Evolutionary conservation across 2,113 vertebrate species (phyloP).

Genomic region (Propithecus coquereli): DNA sequence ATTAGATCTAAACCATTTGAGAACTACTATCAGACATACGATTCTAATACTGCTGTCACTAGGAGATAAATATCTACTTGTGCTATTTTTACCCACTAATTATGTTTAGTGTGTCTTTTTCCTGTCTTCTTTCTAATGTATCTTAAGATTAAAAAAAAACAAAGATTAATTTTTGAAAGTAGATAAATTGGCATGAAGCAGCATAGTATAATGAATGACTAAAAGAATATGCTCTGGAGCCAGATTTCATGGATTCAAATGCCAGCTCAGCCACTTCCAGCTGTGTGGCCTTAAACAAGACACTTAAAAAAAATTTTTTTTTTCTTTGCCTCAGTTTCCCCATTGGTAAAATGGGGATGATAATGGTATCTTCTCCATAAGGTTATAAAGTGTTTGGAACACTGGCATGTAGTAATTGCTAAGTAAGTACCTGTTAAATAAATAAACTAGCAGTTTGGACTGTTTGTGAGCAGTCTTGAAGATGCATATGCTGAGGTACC

Average conservation of each 20-base stretch:
- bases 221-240: neutral
- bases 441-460: neutral
- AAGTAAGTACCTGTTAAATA: neutral
- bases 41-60: neutral
- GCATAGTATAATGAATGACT: neutral
- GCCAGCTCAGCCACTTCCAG: neutral
- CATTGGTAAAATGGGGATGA: neutral
- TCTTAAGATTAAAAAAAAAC: neutral
- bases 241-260: neutral
- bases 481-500: neutral
- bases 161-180: neutral
- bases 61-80: neutral
- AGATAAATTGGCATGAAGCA: neutral
- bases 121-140: neutral
- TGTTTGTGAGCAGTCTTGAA: neutral
- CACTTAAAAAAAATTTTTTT: neutral
- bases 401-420: neutral
- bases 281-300: neutral
- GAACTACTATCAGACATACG: neutral
- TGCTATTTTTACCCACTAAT: neutral
- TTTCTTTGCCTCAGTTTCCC: slow-evolving; percentile 10
- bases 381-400: neutral
- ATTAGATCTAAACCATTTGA: neutral
- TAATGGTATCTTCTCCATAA: neutral
- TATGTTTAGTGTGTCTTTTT: neutral